A percentile compares a stretch with the other conserved stretches of the same genome.
Conservation (phyloP, 1,140 invertebrate genomes). For the Drosophila jambulina region DNA sequence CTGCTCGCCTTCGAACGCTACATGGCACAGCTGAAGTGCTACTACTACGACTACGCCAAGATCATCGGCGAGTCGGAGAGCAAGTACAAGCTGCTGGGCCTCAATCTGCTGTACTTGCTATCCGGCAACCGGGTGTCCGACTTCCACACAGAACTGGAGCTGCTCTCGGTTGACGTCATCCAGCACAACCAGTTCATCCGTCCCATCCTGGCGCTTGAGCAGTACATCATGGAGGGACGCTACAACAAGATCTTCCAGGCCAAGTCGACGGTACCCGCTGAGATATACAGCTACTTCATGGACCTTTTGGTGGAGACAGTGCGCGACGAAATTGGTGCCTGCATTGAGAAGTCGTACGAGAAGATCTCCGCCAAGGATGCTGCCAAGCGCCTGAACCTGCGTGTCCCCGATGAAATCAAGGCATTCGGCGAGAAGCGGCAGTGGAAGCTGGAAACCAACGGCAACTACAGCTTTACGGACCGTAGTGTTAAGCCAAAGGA, state of each 20-base stretch:
- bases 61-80: slow-evolving; percentile 95
- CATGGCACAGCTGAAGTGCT: slow-evolving; percentile 98
- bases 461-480: slow-evolving; percentile 92
- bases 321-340: slow-evolving; percentile 97
- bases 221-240: slow-evolving; percentile 99
- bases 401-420: slow-evolving; percentile 90
- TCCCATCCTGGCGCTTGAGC: slow-evolving; percentile 97
- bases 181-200: slow-evolving; percentile 97
- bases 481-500: slow-evolving; percentile 91
- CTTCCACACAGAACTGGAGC: slow-evolving; percentile 99
- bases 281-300: slow-evolving; percentile 98
- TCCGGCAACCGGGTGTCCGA: slow-evolving; percentile 99
- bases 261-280: slow-evolving; percentile 95
- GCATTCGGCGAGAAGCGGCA: slow-evolving; percentile 93
- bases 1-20: slow-evolving; percentile 98
- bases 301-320: slow-evolving; percentile 98
- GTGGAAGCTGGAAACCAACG: slow-evolving; percentile 93
- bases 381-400: slow-evolving; percentile 95
- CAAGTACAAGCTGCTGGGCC: slow-evolving; percentile 97
- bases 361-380: slow-evolving; percentile 95
- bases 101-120: slow-evolving; percentile 98
- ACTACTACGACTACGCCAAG: slow-evolving; percentile 98
- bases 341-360: slow-evolving; percentile 98
- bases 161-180: slow-evolving; percentile 96
- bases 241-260: slow-evolving; percentile 95